Base-by-base conservation (phyloP, 2,797 vertebrate genomes). In the Choloepus didactylus region DNA sequence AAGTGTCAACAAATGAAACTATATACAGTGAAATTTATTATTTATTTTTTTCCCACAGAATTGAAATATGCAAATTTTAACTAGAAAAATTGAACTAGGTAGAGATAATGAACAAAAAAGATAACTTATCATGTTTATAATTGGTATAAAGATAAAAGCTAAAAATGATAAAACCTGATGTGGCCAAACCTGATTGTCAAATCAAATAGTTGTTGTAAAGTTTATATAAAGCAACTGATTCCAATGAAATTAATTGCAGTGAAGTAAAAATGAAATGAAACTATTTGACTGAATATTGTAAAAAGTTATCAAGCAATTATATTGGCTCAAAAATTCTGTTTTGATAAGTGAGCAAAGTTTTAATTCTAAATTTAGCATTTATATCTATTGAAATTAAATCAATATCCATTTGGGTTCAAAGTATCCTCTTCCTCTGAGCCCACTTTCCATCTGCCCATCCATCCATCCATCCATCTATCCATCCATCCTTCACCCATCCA, bases 221-320 rank as follows among this genome's bases (percentile, higher is more conserved):
- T 87, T 41, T 25, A 75, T 35, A 54, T 18, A 10, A 91, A 73
- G 38, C 5, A 76, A 59, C 44, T 64, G 29, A 79, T 83, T 56
- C 2, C 38, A 21, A 46, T 5, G 18, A 62, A 91, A 75, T 79
- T 87, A 93, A 86, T 70, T 75, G 87, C 29, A 44, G 25, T 75
- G 56, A 73, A 77, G 35, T 77, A 89, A 73, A 91, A 89, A 41
- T 86, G 73, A 77, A 89, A 83, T 35, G 87, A 69, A 86, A 15
- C 10, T 8, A 41, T 69, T 23, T 41, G 73, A 80, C 27, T 69
- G 18, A 19, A 56, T 19, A 7, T 56, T 35, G 27, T 69, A 44
- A 80, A 77, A 93, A 77, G 4, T 35, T 90, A 62, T 44, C 56
- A 66, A 59, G 14, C 4, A 54, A 60, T 86, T 80, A 54, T 49